Conservation (phyloP, 2,113 vertebrate genomes). For the Edolisoma coerulescens region DNA sequence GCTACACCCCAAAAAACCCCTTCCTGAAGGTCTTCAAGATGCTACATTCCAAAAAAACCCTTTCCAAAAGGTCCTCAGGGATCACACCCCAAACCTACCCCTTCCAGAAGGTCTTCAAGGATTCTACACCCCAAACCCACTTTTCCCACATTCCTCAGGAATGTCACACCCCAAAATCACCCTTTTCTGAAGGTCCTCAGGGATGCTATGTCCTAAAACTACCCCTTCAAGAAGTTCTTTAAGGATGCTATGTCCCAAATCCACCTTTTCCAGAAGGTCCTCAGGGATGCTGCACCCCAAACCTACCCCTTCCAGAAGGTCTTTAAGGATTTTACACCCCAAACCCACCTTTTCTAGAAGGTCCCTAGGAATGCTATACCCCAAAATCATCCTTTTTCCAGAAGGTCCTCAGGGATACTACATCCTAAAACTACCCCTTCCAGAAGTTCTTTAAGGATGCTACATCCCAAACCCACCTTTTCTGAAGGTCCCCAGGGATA, state of each 20-base stretch:
- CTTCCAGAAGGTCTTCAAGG: fast-evolving
- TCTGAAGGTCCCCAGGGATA: fast-evolving
- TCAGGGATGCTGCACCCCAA: fast-evolving
- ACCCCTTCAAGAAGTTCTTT: fast-evolving
- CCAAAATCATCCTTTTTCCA: fast-evolving
- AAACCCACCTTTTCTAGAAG: fast-evolving
- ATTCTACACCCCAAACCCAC: fast-evolving
- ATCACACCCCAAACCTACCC: not conserved
- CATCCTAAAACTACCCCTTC: fast-evolving
- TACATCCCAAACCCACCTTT: not conserved
- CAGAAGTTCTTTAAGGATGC: fast-evolving
- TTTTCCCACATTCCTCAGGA: too few species aligned
- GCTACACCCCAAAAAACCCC: not conserved
- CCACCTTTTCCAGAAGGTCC: fast-evolving
- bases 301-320: fast-evolving
- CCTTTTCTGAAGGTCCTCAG: too few species aligned
- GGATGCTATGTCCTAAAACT: not conserved
- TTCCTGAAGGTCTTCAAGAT: not conserved
- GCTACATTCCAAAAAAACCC: not conserved
- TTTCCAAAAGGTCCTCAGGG: not conserved
- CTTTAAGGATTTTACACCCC: fast-evolving
- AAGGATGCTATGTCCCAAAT: fast-evolving
- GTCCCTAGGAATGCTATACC: fast-evolving
- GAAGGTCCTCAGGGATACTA: not conserved
- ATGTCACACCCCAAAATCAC: too few species aligned